A percentile compares a stretch with the other conserved stretches of the same genome.
phyloP scores from a whole-genome alignment of 1,140 invertebrate genomes.

The Pemphigus obesinymphae region DNA sequence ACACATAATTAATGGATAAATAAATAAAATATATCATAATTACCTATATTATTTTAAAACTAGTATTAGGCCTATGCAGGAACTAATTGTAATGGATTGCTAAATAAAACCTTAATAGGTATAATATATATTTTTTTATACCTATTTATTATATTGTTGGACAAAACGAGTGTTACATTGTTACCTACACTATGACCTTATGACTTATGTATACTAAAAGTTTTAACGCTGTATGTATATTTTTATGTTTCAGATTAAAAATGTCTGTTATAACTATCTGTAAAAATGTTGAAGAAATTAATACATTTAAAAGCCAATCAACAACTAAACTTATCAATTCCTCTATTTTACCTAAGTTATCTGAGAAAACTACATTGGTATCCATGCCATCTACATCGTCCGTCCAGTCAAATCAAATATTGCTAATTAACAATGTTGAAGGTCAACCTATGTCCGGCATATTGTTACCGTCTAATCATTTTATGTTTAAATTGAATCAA shows the following conservation, averaged over 20 bases:
- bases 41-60: too few relatives aligned
- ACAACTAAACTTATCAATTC: neutral
- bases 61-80: too few relatives aligned
- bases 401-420: neutral
- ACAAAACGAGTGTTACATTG: too few relatives aligned
- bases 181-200: too few relatives aligned
- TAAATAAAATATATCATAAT: too few relatives aligned
- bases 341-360: neutral
- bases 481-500: conserved; percentile 32
- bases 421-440: conserved; percentile 11
- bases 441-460: conserved; percentile 18
- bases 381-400: neutral
- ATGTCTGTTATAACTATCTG: neutral
- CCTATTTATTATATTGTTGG: too few relatives aligned
- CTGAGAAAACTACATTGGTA: neutral
- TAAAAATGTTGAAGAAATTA: conserved; percentile 11
- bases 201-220: neutral
- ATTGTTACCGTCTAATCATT: conserved; percentile 25
- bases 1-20: too few relatives aligned
- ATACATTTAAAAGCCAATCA: conserved; percentile 9
- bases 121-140: too few relatives aligned
- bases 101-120: too few relatives aligned
- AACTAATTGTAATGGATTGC: too few relatives aligned
- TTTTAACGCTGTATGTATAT: neutral
- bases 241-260: conserved; percentile 19